Evolutionary conservation across 30 jellyfish, hydroid and myxozoan genomes (phyloP).

Genomic region (Aurelia sp.): DNA sequence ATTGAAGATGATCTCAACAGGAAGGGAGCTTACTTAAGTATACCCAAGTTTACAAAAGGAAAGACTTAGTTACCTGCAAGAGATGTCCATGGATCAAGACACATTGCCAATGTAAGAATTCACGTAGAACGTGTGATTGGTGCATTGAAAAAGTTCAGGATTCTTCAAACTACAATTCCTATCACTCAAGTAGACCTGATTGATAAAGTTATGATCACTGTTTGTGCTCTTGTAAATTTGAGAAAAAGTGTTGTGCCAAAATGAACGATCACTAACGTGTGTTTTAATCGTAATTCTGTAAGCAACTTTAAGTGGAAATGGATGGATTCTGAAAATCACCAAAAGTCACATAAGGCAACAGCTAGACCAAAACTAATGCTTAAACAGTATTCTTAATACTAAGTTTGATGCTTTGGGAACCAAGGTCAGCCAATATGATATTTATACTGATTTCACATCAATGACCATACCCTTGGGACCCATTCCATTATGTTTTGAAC

Average conservation of each 20-base stretch:
- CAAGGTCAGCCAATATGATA: too few species aligned
- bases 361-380: too few species aligned
- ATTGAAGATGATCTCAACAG: slow-evolving; percentile 59
- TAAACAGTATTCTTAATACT: too few species aligned
- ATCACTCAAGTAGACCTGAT: slow-evolving; percentile 17
- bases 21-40: slow-evolving; percentile 23
- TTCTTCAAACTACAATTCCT: slow-evolving; percentile 22
- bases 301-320: not conserved
- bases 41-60: slow-evolving; percentile 74
- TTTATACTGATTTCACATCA: too few species aligned
- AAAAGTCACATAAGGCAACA: too few species aligned
- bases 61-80: slow-evolving; percentile 60
- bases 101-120: slow-evolving; percentile 7
- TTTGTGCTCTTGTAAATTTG: not conserved
- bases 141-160: slow-evolving; percentile 55
- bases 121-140: slow-evolving; percentile 72
- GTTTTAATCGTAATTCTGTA: too few species aligned
- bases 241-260: slow-evolving; percentile 1
- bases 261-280: too few species aligned
- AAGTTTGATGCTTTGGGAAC: too few species aligned
- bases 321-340: too few species aligned
- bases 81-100: slow-evolving; percentile 50
- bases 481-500: too few species aligned
- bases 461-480: too few species aligned
- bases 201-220: not conserved